Evolutionary conservation across 2,113 vertebrate genomes (phyloP), one percentile per base, ranked within the genome.

Genomic region (Hypocryptadius cinnamomeus): DNA sequence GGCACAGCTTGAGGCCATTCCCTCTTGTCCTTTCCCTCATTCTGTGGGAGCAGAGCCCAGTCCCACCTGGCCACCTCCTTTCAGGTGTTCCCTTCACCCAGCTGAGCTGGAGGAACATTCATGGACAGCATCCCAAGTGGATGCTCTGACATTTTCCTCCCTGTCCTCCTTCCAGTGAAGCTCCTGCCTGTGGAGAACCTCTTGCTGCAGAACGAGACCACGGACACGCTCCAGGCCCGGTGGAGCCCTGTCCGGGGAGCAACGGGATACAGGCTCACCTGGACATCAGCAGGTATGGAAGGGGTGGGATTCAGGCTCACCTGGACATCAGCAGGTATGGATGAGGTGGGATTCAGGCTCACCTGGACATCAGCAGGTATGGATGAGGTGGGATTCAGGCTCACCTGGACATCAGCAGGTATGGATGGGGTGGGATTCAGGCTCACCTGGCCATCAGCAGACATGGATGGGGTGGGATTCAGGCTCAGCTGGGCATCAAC

Each of bases 251-350:
- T 99, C 14, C 96, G 65, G 16, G 99, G 98, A 22, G 98, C 99
- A 10, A 97, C 98, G 0, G 99, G 99, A 11, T 99, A 99, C 96
- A 97, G 99, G 23, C 97, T 99, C 56, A 99, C 98, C 39, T 99
- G 98, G 98, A 95, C 96, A 35, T 45, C 71, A 10, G 33, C 39
- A 44, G 53, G 24, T 13, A 16, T 5, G 4, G 39, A 5, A 1
- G 6, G 64, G 3, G 3, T 57, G 2, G 98, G 98, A 16, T 99
- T 10, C 8, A 66, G 21, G 15, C 97, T 99, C 56, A 99, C 98
- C 37, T 99, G 98, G 98, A 96, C 96, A 17, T 56, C 42, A 13
- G n/a, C 39, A 45, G 77, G 78, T 20, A 37, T 0, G 1, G 63
- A 4, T 2, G 6, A 13, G 23, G 4, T 69, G n/a, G 13, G 15